Evolutionary conservation across 2,113 vertebrate genomes (phyloP), one percentile per base, ranked within the genome.

Genomic region (Ahaetulla prasina): DNA sequence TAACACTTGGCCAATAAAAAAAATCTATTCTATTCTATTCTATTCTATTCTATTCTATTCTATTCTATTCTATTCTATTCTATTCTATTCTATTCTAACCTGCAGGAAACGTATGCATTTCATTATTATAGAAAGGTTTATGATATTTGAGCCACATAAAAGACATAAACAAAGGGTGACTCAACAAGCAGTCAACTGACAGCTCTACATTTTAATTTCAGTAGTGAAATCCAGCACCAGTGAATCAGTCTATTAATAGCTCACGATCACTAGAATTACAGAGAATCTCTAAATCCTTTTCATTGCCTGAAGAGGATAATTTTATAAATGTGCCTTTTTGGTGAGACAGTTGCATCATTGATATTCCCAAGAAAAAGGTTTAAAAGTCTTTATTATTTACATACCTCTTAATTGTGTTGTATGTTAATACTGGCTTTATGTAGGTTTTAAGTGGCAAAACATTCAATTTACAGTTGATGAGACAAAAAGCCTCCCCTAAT

Each of bases 261-360:
- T 88, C 97, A 95, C 0, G 97, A 97, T 1, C 94, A 97, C 93
- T 94, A 97, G 63, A 98, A 97, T 92, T 80, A 97, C 96, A 91
- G 98, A 49, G 25, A 98, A 93, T 98, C 97, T 0, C 95, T 98
- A 8, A 98, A 97, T 91, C 96, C 98, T 95, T 95, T 98, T 97
- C 89, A 95, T 97, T 4, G 96, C 95, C 85, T 91, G 20, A 96
- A 54, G 97, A 97, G 95, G 98, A 98, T 85, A 88, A 97, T 47
- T 98, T 98, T 91, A 98, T 97, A 93, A 98, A 98, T 90, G 96
- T 97, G 45, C 96, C 96, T 0, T 98, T 97, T 0, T 93, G 97
- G 57, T 96, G 97, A 88, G 97, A 98, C 87, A 97, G 96, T 39
- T 98, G 97, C 92, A 96, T 98, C 74, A 98, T 96, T 12, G 98